Conservation (phyloP, 2,113 vertebrate species). For the Phrynocephalus versicolor region DNA sequence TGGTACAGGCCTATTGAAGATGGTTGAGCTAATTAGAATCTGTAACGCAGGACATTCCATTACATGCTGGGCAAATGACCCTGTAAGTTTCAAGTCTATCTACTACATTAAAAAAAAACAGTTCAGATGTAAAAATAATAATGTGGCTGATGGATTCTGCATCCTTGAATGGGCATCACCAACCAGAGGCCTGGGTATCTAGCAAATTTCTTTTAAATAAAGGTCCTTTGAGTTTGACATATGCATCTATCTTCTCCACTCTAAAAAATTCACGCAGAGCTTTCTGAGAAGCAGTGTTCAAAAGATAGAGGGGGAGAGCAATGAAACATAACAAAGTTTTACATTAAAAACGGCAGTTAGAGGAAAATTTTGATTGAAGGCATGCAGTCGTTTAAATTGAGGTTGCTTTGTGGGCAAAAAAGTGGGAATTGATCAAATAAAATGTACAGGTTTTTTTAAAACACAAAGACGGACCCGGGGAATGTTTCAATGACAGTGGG, state of each 20-base stretch:
- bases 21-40: slow-evolving; percentile 82
- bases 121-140: slow-evolving; percentile 85
- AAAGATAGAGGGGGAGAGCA: slow-evolving; percentile 72
- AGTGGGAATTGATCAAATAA: slow-evolving; percentile 75
- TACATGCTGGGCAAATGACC: slow-evolving; percentile 84
- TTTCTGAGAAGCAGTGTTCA: slow-evolving; percentile 75
- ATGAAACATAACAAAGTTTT: slow-evolving; percentile 79
- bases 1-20: slow-evolving; percentile 78
- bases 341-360: slow-evolving; percentile 69
- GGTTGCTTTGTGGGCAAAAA: slow-evolving; percentile 74
- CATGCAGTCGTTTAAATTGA: slow-evolving; percentile 71
- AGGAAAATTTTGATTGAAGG: slow-evolving; percentile 75
- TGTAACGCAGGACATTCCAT: slow-evolving; percentile 80
- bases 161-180: slow-evolving; percentile 77
- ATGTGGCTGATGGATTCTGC: slow-evolving; percentile 74
- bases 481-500: slow-evolving; percentile 62
- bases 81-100: slow-evolving; percentile 82
- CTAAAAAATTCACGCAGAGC: slow-evolving; percentile 84
- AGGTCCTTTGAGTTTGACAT: slow-evolving; percentile 79
- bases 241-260: slow-evolving; percentile 80
- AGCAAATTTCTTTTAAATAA: slow-evolving; percentile 82
- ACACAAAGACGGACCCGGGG: slow-evolving; percentile 58
- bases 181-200: slow-evolving; percentile 74
- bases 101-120: slow-evolving; percentile 71
- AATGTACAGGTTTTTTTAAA: slow-evolving; percentile 65